A percentile compares a stretch with the other conserved stretches of the same genome.
phyloP scores from a whole-genome alignment of 2,797 vertebrate species.

The Denticeps clupeoides region DNA sequence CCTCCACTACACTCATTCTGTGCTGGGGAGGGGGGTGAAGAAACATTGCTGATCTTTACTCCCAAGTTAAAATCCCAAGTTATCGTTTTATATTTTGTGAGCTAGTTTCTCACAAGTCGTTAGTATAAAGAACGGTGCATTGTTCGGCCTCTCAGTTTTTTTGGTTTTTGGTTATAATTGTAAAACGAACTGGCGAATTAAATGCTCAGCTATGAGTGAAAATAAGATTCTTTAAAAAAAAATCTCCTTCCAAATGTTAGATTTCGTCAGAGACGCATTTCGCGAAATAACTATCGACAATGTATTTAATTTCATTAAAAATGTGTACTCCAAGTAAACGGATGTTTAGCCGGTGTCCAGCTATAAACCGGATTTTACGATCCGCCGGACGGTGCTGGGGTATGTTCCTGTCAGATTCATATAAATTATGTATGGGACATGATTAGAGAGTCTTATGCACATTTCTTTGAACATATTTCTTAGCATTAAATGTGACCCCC shows the following conservation, averaged over 20 bases:
- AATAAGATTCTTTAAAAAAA: slow-evolving; percentile 23
- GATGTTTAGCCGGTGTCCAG: slow-evolving; percentile 58
- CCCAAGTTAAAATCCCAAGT: too few species aligned
- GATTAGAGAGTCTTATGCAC: slow-evolving; percentile 55
- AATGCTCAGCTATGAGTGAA: too few species aligned
- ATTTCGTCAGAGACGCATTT: slow-evolving; percentile 13
- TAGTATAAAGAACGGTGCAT: too few species aligned
- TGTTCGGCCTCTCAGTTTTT: too few species aligned
- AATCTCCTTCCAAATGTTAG: slow-evolving; percentile 27
- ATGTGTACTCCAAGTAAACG: slow-evolving; percentile 61
- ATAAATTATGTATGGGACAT: slow-evolving; percentile 64
- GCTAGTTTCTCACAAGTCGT: too few species aligned
- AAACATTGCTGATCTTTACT: too few species aligned
- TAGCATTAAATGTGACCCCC: slow-evolving; percentile 51
- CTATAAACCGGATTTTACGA: slow-evolving; percentile 44
- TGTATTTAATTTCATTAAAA: slow-evolving; percentile 59
- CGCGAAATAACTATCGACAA: slow-evolving; percentile 32
- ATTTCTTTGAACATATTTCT: slow-evolving; percentile 58
- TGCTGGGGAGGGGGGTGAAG: too few species aligned
- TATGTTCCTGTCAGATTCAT: slow-evolving; percentile 55
- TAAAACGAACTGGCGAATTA: too few species aligned
- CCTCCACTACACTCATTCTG: too few species aligned
- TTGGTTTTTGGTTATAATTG: too few species aligned
- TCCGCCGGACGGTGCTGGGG: slow-evolving; percentile 45
- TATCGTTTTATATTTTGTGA: too few species aligned